Percentiles rank a stretch among this genome's conserved stretches.
phyloP scores from a whole-genome alignment of 1,140 invertebrate genomes.

The Probaryconus sp. region DNA sequence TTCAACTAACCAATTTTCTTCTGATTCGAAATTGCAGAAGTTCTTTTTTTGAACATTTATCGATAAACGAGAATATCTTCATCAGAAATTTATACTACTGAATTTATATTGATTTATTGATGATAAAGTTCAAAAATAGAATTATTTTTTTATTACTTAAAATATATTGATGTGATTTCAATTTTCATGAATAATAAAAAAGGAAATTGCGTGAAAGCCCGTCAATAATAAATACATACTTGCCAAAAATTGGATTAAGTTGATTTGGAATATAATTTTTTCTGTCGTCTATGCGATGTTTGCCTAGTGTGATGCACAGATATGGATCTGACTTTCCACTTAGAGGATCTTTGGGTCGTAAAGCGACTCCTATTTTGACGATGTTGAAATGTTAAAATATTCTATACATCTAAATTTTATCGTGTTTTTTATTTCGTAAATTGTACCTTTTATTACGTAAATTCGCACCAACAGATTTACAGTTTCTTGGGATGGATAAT shows the following conservation, averaged over 20 bases:
- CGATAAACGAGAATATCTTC: too few relatives aligned
- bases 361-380: constrained; percentile 78
- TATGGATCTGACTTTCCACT: constrained; percentile 89
- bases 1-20: too few relatives aligned
- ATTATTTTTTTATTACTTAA: too few relatives aligned
- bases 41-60: too few relatives aligned
- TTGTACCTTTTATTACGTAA: constrained; percentile 85
- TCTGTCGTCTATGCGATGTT: constrained; percentile 83
- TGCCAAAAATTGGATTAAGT: constrained; percentile 92
- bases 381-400: constrained; percentile 3
- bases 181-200: too few relatives aligned
- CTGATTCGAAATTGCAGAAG: too few relatives aligned
- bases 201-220: too few relatives aligned
- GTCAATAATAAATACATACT: constrained; percentile 80
- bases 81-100: too few relatives aligned
- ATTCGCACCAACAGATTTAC: constrained; percentile 86
- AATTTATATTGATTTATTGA: too few relatives aligned
- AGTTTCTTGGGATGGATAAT: constrained; percentile 83
- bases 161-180: too few relatives aligned
- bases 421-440: constrained; percentile 5
- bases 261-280: constrained; percentile 87
- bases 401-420: background rate
- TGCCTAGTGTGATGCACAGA: constrained; percentile 83
- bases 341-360: constrained; percentile 84
- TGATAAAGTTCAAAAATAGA: too few relatives aligned